A percentile compares a stretch with the other conserved stretches of the same genome.
phyloP scores from a whole-genome alignment of 2,797 vertebrate species.

The Sebastes alutus region DNA sequence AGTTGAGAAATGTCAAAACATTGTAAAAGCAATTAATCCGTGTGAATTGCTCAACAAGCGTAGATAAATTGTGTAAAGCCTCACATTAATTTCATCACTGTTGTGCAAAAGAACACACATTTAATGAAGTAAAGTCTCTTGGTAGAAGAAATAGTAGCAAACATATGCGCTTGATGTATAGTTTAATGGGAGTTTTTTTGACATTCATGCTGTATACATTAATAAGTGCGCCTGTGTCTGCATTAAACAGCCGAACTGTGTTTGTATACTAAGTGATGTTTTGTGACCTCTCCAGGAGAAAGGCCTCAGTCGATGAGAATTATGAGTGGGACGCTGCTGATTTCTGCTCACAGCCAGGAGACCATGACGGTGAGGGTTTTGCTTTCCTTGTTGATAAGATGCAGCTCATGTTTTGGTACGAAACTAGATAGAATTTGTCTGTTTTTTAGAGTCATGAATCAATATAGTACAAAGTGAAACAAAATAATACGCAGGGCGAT shows the following conservation, averaged over 20 bases:
- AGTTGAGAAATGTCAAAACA: background rate
- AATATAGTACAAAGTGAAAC: background rate
- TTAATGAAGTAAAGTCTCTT: background rate
- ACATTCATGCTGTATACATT: background rate
- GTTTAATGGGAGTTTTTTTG: background rate
- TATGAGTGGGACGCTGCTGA: conserved; percentile 95
- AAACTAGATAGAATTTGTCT: background rate
- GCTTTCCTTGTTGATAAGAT: background rate
- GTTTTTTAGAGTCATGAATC: background rate
- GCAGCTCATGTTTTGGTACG: background rate
- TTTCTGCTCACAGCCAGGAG: conserved; percentile 80
- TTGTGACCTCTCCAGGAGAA: conserved; percentile 80
- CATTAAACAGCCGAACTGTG: background rate
- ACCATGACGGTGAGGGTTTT: conserved; percentile 76
- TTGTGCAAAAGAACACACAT: background rate
- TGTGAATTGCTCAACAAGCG: background rate
- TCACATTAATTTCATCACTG: background rate
- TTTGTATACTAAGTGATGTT: conserved; percentile 11
- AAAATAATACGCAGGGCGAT: background rate
- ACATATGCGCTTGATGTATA: background rate
- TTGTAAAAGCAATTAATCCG: background rate
- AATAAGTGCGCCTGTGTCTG: background rate
- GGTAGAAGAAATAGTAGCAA: background rate
- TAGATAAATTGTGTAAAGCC: background rate
- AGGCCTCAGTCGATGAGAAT: conserved; percentile 92